phyloP scores from a whole-genome alignment of 2,113 vertebrate genomes.

The Centropus bengalensis region DNA sequence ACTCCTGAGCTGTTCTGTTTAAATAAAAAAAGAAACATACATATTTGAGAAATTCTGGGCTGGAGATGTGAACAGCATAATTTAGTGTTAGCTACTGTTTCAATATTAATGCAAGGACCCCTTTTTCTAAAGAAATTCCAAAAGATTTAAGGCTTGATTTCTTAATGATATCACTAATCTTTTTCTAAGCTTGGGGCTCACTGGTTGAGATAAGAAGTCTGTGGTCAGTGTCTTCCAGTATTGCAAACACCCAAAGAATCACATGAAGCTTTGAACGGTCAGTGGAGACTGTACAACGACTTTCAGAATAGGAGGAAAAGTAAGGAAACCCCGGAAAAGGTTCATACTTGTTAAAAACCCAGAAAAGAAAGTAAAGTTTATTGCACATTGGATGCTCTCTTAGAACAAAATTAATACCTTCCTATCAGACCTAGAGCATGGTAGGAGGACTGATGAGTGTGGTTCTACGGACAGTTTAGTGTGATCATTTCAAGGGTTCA shows the following conservation, averaged over 20 bases:
- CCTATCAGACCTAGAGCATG: background rate
- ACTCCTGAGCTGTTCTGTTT: background rate
- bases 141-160: background rate
- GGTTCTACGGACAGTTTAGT: background rate
- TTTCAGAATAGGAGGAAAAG: background rate
- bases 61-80: background rate
- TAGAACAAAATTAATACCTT: background rate
- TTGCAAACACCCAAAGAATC: background rate
- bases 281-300: background rate
- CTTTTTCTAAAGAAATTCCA: background rate
- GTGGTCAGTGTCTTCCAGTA: background rate
- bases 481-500: background rate
- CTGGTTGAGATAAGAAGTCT: background rate
- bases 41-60: background rate
- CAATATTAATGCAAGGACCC: background rate
- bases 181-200: background rate
- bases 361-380: background rate
- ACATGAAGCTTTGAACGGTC: background rate
- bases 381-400: background rate
- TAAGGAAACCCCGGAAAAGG: background rate
- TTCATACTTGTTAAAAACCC: background rate
- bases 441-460: background rate
- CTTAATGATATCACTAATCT: background rate
- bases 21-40: background rate
- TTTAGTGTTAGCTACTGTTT: background rate